Base-by-base conservation (phyloP, 2,797 vertebrate species). In the Podarcis siculus region DNA sequence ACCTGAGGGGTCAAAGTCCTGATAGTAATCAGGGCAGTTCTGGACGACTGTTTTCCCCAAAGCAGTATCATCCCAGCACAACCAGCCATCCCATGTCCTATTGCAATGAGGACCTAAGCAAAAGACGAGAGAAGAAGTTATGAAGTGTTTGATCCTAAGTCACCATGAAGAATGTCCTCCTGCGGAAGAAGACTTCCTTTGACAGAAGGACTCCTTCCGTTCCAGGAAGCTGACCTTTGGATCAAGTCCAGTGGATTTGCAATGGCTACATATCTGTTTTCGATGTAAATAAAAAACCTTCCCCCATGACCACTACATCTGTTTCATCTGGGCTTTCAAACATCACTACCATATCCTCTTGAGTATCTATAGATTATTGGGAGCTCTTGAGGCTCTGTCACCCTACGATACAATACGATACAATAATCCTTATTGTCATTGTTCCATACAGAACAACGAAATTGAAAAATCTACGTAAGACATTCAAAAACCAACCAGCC, bases 1-100 rank as follows among this genome's bases (percentile, higher is more conserved):
- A 99, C 99, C 99, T 94, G 98, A 98, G 6, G 98, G 98, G 93
- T 99, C 99, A 89, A 99, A 99, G 93, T 99, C 99, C 91, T 98
- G 98, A 90, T 98, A 99, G 94, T 99, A 99, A 94, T 99, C 98
- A 0, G 99, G 99, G 86, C 99, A 99, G 66, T 97, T 98, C 95
- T 99, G 99, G 90, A 98, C 98, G 0, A 98, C 97, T 17, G 95
- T 96, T 0, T 97, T 91, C 32, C 98, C 98, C 0, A 98, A 97
- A 1, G 94, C 94, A 0, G 98, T 98, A 86, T 99, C 98, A 0
- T 98, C 98, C 99, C 99, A 99, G 88, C 99, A 99, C 88, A 99
- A 90, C 99, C 99, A 99, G 2, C 99, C 99, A 12, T 99, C 99
- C 99, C 99, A 99, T 0, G 99, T 99, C 45, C 98, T 97, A 93